Percentiles rank a stretch among this genome's conserved stretches.
Evolutionary conservation across 1,140 invertebrate genomes (phyloP).

Genomic region (Patella vulgata): DNA sequence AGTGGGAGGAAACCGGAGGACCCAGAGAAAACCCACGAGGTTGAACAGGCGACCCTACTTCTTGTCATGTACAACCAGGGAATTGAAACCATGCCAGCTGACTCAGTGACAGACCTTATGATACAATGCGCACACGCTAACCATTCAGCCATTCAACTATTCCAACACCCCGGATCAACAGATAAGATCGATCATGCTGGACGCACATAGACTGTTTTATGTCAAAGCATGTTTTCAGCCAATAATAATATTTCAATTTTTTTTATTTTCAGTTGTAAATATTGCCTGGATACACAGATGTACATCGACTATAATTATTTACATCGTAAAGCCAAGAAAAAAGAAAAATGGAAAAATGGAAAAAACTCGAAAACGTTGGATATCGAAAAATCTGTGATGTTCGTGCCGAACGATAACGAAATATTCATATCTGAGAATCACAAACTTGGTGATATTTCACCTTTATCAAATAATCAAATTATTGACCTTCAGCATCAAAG

Average conservation of each 20-base stretch:
- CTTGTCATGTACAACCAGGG: too few relatives aligned
- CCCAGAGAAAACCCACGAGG: too few relatives aligned
- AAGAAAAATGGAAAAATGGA: conserved; percentile 1
- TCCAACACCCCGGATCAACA: too few relatives aligned
- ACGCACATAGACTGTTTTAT: too few relatives aligned
- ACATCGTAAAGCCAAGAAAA: conserved; percentile 2
- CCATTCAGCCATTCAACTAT: too few relatives aligned
- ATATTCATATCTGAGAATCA: background rate
- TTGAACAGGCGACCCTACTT: too few relatives aligned
- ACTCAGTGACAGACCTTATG: too few relatives aligned
- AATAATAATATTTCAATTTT: background rate
- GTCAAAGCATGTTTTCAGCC: too few relatives aligned
- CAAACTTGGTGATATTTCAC: background rate
- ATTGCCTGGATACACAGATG: background rate
- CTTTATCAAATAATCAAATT: background rate
- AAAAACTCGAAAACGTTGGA: background rate
- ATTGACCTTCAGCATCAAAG: background rate
- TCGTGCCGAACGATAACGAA: background rate
- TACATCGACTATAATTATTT: conserved; percentile 1
- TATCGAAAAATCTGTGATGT: background rate
- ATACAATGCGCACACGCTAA: too few relatives aligned
- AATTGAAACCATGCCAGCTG: too few relatives aligned
- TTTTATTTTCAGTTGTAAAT: background rate
- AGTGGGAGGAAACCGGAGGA: too few relatives aligned
- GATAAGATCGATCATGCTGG: too few relatives aligned